Base-by-base conservation (phyloP, 2,113 vertebrate species). In the Aix galericulata region DNA sequence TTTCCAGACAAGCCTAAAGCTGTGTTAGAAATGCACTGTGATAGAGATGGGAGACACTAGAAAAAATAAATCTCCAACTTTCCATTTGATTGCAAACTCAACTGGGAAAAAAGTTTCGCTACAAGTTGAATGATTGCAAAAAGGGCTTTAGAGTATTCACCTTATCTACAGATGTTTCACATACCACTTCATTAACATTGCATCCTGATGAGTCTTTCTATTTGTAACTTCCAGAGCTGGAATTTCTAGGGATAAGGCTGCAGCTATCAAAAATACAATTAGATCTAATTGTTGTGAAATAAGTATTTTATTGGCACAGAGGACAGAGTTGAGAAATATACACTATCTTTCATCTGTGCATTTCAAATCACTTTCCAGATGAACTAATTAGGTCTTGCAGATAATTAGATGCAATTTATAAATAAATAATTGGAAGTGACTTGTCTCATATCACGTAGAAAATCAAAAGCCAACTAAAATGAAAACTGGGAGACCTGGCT, bases 261-360 rank as follows among this genome's bases (percentile, higher is more conserved):
- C 79, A 95, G 58, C 68, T 91, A 68, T 93, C 94, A 92, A 86
- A 96, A 96, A 69, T 95, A 68, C 46, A 96, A 58, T 95, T 87
- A 86, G 58, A 91, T 80, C 44, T 93, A 82, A 94, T 96, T 96
- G 91, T 94, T 94, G 92, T 90, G 88, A 94, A 95, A 82, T 88
- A 84, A 63, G 10, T 86, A 32, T 89, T 95, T 93, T 93, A 94
- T 91, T 94, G 90, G 80, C 83, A 92, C 86, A 79, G 80, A 72
- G 93, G 82, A 84, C 44, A 67, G 58, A 62, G 77, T 92, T 96
- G 91, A 72, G 95, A 93, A 92, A 96, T 88, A 46, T 11, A 40
- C 11, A 3, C 18, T 86, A 66, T 92, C 90, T 88, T 94, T 84
- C 66, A 93, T 95, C 81, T 92, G 7, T 90, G 83, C 56, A 82